Evolutionary conservation across 2,797 vertebrate species (phyloP).

Genomic region (Microchirus variegatus): DNA sequence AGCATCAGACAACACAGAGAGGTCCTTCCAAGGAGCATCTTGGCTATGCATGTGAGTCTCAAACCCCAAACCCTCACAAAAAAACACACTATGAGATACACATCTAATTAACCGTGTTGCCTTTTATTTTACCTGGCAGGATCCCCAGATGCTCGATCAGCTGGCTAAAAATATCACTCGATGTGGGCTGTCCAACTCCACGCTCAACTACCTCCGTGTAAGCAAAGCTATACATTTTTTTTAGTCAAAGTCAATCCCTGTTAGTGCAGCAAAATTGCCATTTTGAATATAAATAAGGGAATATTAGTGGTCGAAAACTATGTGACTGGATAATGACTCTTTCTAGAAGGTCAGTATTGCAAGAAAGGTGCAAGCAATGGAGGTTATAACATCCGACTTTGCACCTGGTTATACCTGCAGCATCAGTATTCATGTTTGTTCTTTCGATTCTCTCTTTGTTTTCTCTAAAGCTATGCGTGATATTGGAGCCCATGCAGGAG

Average conservation of each 20-base stretch:
- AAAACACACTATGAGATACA: not conserved
- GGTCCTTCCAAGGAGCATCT: constrained; percentile 96
- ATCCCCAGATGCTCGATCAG: constrained; percentile 99
- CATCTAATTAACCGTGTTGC: not conserved
- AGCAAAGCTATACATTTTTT: constrained; percentile 50
- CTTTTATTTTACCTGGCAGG: constrained; percentile 71
- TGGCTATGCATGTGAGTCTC: constrained; percentile 96
- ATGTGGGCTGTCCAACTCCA: constrained; percentile 98
- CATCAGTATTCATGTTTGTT: not conserved
- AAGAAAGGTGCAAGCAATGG: no score
- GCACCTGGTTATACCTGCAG: not conserved
- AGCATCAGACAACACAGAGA: constrained; percentile 99
- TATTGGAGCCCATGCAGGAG: constrained; percentile 99
- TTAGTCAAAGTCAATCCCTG: no score
- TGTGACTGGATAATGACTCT: no score
- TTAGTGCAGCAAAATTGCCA: no score
- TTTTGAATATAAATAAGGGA: no score
- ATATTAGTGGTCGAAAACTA: no score
- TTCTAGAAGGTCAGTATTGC: no score
- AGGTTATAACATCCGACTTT: no score
- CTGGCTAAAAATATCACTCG: constrained; percentile 99
- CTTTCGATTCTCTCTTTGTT: constrained; percentile 6
- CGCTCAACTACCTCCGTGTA: constrained; percentile 99
- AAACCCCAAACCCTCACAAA: not conserved
- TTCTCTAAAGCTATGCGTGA: constrained; percentile 93